Conservation (phyloP, 1,140 invertebrate species). For the Gonioctena quinquepunctata region DNA sequence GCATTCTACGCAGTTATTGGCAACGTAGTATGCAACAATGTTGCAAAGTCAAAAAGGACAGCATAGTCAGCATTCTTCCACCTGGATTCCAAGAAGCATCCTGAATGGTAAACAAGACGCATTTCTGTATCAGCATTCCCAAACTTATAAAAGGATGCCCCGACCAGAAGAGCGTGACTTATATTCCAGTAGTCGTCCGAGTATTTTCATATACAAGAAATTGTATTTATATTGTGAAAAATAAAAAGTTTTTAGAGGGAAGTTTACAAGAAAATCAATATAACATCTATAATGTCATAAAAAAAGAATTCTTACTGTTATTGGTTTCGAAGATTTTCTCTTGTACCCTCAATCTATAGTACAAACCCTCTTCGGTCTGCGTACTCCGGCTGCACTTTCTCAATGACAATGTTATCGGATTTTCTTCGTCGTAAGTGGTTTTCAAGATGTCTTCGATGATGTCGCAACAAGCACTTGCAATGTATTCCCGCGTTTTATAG, state of each 20-base stretch:
- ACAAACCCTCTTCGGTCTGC: slow-evolving; percentile 23
- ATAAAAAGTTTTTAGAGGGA: background rate
- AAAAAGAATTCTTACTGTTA: slow-evolving; percentile 10
- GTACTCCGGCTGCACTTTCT: slow-evolving; percentile 27
- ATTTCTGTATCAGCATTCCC: too few species aligned
- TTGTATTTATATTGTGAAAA: too few species aligned
- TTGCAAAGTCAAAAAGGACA: too few species aligned
- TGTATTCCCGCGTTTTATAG: slow-evolving; percentile 31
- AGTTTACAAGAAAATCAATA: background rate
- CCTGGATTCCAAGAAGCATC: too few species aligned
- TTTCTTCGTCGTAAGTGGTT: slow-evolving; percentile 35
- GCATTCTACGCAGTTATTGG: too few species aligned
- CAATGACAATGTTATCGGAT: slow-evolving; percentile 25
- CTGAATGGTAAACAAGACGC: too few species aligned
- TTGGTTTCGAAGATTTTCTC: slow-evolving; percentile 20
- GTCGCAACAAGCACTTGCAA: slow-evolving; percentile 30
- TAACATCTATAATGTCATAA: background rate
- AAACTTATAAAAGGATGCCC: too few species aligned
- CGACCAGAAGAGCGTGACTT: too few species aligned
- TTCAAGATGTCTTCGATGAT: slow-evolving; percentile 34
- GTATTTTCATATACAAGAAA: too few species aligned
- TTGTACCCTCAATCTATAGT: slow-evolving; percentile 25
- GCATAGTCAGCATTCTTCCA: too few species aligned
- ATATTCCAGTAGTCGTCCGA: too few species aligned
- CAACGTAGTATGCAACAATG: too few species aligned